Percentiles rank a stretch among this genome's conserved stretches.
Evolutionary conservation across 2,113 vertebrate genomes (phyloP).

Genomic region (Brachirus orientalis): DNA sequence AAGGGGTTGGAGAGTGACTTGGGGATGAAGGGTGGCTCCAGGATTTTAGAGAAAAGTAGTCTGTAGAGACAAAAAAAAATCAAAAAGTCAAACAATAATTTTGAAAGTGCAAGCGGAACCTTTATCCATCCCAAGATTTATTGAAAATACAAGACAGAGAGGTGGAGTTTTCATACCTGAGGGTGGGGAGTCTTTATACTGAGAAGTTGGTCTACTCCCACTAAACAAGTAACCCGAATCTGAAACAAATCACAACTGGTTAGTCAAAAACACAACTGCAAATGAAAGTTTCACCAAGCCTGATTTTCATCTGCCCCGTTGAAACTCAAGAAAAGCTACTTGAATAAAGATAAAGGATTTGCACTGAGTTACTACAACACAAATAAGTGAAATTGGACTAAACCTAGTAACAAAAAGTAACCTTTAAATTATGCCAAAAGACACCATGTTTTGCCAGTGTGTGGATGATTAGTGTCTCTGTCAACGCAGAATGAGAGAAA

Average conservation of each 20-base stretch:
- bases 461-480: neutral
- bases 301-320: too few relatives aligned
- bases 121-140: neutral
- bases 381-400: neutral
- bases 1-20: slow-evolving; percentile 88
- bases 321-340: neutral
- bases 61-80: slow-evolving; percentile 68
- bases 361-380: neutral
- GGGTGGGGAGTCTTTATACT: slow-evolving; percentile 83
- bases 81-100: neutral
- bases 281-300: too few relatives aligned
- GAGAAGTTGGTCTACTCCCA: slow-evolving; percentile 89
- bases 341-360: neutral
- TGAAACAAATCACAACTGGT: slow-evolving; percentile 56
- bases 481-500: neutral
- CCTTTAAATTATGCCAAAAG: too few relatives aligned
- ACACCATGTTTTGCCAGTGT: neutral
- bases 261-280: too few relatives aligned
- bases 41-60: slow-evolving; percentile 88
- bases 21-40: slow-evolving; percentile 86
- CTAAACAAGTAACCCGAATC: slow-evolving; percentile 98
- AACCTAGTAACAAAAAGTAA: neutral
- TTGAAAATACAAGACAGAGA: neutral
- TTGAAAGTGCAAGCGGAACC: neutral
- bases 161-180: slow-evolving; percentile 83